These are phyloP conservation scores for Abramis brama DNA, from an alignment of 2,113 vertebrate genomes.

Conservation along the genomic window DNA sequence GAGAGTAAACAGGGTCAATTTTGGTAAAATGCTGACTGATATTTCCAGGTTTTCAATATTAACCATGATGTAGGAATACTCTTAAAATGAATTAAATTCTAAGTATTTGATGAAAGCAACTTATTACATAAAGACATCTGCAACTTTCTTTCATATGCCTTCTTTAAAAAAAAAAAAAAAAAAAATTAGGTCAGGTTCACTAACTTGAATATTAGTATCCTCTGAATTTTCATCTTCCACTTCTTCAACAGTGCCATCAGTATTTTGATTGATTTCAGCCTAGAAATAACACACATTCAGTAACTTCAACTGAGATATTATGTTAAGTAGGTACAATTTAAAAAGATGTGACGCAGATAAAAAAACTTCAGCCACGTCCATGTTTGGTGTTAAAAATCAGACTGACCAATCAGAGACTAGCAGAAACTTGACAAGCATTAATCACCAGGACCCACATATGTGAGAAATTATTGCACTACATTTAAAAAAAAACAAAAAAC, in stretches of 20 bases:
- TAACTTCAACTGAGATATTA: neutral
- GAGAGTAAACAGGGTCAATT: neutral
- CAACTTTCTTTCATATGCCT: neutral
- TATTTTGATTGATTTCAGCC: slow-evolving; percentile 89
- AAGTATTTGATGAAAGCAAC: neutral
- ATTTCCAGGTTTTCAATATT: neutral
- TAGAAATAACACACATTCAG: slow-evolving; percentile 56
- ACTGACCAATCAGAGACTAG: slow-evolving; percentile 11
- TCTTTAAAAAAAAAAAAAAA: neutral
- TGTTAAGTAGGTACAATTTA: neutral
- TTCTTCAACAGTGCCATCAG: slow-evolving; percentile 76
- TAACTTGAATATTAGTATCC: slow-evolving; percentile 87
- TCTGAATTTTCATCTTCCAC: slow-evolving; percentile 82
- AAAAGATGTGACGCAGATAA: neutral
- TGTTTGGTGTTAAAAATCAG: neutral
- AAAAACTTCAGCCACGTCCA: neutral
- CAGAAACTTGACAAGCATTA: neutral
- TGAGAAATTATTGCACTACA: neutral
- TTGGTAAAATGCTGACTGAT: neutral
- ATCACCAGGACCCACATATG: neutral
- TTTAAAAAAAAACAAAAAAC: neutral
- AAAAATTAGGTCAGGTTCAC: slow-evolving; percentile 25
- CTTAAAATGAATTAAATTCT: neutral
- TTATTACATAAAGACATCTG: neutral
- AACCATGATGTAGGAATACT: too few species aligned